Evolutionary conservation across 2,797 vertebrate species (phyloP), one percentile per base, ranked within the genome.

Genomic region (Cottoperca gobio): DNA sequence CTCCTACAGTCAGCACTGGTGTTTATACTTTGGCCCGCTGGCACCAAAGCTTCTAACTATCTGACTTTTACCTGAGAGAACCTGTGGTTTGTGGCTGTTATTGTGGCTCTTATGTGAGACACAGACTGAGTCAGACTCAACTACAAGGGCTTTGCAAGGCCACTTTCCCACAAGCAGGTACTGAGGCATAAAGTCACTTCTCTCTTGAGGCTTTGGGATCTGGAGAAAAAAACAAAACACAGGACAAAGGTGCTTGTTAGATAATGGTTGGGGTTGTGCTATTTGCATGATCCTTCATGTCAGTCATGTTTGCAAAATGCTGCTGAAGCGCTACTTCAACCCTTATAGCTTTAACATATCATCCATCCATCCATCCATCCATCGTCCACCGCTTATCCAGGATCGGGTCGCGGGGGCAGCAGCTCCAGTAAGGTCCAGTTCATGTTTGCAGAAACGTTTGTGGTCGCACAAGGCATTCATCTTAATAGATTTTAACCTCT

Each of bases 51-150:
- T 60, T 80, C 63, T 71, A 57, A 64, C 64, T 52, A 77, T 86
- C 73, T 73, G 21, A 81, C 57, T 76, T 78, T 72, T 68, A 75
- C 68, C 79, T 84, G 76, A 61, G 43, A 78, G 40, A 78, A 76
- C 84, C 70, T 72, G 79, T 72, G 74, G 69, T 90, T 85, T 89
- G 57, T 49, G 54, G 46, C 58, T 85, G 82, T 78, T 85, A 66
- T 73, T 76, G 73, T 65, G 61, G 76, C 59, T 54, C 71, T 57
- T 77, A 58, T 76, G 65, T 26, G 78, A 82, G 79, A 70, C 70
- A 83, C 59, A 54, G 63, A 85, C 75, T 90, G 84, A 91, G 76
- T 90, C 92, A 87, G 76, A 85, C 66, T 90, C 63, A 68, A 78
- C 75, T 58, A 55, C 68, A 82, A 64, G 58, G 88, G 77, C 78